phyloP scores from a whole-genome alignment of 2,113 vertebrate species.

The Spilogale gracilis region DNA sequence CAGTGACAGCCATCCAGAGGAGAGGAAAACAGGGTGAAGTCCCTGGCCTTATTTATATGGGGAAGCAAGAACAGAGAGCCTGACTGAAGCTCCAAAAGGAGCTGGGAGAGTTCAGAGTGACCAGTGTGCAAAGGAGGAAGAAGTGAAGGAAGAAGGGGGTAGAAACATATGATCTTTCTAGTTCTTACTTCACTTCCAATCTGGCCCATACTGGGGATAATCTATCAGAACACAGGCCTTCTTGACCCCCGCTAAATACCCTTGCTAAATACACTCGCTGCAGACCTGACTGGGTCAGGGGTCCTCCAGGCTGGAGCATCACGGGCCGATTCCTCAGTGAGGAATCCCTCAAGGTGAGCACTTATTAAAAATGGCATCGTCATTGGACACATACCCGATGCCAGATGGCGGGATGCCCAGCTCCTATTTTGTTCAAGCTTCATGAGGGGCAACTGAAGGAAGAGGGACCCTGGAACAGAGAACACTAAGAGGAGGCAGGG shows the following conservation, averaged over 20 bases:
- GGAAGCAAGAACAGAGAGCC: neutral
- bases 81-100: neutral
- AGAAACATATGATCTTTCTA: neutral
- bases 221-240: neutral
- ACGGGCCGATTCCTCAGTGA: neutral
- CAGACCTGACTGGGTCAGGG: too few relatives aligned
- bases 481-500: neutral
- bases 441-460: neutral
- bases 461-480: neutral
- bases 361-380: neutral
- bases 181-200: neutral
- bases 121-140: too few relatives aligned
- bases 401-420: neutral
- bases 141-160: neutral
- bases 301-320: neutral
- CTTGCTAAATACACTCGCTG: neutral
- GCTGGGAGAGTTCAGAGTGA: neutral
- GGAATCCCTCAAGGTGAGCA: neutral
- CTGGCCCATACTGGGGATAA: neutral
- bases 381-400: neutral
- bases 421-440: neutral
- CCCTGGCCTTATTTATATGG: neutral
- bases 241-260: neutral
- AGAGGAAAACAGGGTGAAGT: neutral
- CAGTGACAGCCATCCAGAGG: neutral